Percentiles rank a stretch among this genome's conserved stretches.
Conservation (phyloP, 2,113 vertebrate species). For the Hippotragus niger region DNA sequence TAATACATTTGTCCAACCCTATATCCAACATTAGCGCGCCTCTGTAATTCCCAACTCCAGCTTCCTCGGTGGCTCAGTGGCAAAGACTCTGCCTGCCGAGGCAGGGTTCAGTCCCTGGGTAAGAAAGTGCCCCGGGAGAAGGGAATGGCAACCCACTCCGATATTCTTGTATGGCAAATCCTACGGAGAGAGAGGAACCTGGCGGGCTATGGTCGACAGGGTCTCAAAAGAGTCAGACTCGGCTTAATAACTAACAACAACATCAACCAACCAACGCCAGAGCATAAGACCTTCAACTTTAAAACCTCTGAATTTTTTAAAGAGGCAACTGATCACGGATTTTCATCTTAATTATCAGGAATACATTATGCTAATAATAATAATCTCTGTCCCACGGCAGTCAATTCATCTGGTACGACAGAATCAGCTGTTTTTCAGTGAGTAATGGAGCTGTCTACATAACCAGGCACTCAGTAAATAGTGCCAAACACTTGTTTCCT, state of each 20-base stretch:
- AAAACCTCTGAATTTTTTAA: background rate
- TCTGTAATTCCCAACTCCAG: background rate
- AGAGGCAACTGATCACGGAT: background rate
- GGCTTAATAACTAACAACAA: background rate
- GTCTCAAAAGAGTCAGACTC: background rate
- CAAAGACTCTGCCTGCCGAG: background rate
- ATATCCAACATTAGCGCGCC: background rate
- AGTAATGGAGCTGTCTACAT: background rate
- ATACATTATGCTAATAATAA: background rate
- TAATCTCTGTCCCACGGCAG: background rate
- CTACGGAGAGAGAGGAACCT: background rate
- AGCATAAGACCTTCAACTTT: background rate
- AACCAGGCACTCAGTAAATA: background rate
- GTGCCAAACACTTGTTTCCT: background rate
- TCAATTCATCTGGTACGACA: background rate
- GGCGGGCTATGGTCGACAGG: fast-evolving
- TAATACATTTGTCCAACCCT: background rate
- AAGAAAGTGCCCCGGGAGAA: background rate
- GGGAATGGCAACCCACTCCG: background rate
- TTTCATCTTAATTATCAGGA: background rate
- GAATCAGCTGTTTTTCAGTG: background rate
- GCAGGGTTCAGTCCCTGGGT: background rate
- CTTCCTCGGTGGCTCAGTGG: background rate
- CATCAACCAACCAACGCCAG: background rate
- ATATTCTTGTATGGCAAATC: background rate